Evolutionary conservation across 53 echinoderm and acorn worm species (phyloP).

Genomic region (Henricia sp.): DNA sequence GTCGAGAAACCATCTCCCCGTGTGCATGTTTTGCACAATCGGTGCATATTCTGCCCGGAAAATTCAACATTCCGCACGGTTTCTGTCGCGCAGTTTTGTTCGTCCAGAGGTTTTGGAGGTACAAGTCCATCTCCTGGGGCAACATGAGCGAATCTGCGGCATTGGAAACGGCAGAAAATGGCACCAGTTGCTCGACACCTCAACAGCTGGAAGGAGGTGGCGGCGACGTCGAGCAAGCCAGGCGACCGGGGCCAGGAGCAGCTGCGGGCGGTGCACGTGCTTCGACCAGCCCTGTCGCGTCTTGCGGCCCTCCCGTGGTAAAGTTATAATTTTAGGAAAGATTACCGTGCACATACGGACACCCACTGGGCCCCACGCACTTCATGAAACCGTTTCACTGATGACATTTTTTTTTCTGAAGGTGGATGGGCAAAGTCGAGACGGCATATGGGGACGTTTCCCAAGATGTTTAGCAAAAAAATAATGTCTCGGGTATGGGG

Average conservation of each 20-base stretch:
- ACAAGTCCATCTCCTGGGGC: slow-evolving; percentile 63
- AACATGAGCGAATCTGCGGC: slow-evolving; percentile 71
- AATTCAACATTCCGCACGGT: slow-evolving; percentile 55
- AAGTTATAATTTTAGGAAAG: no score
- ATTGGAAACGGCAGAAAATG: slow-evolving; percentile 65
- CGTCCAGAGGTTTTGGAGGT: slow-evolving; percentile 62
- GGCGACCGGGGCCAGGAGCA: neutral
- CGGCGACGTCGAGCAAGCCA: neutral
- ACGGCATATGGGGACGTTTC: no score
- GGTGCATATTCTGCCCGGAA: slow-evolving; percentile 26
- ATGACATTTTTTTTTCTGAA: no score
- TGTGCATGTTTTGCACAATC: neutral
- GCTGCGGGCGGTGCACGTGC: neutral
- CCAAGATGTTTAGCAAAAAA: no score
- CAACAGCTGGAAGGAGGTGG: slow-evolving; percentile 31
- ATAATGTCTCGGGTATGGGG: no score
- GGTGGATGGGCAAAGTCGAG: no score
- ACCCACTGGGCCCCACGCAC: no score
- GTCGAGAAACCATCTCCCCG: neutral
- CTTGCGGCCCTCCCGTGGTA: slow-evolving; percentile 39
- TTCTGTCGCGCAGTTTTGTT: slow-evolving; percentile 61
- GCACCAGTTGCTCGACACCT: slow-evolving; percentile 37
- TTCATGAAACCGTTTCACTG: no score
- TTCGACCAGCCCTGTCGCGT: slow-evolving; percentile 24
- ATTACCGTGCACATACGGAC: no score